phyloP scores from a whole-genome alignment of 1,140 invertebrate species.

The Thaumatotibia leucotreta region DNA sequence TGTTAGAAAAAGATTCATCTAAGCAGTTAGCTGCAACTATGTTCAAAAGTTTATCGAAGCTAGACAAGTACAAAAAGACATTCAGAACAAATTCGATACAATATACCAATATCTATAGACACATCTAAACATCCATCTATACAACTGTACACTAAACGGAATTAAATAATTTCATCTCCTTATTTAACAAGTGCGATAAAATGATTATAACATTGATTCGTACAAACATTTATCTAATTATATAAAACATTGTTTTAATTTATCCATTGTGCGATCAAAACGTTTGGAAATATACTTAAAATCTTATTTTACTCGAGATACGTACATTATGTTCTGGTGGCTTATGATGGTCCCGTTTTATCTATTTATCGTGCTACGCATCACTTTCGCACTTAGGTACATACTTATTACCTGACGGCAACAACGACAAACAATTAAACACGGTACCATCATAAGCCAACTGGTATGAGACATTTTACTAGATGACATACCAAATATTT shows the following conservation, averaged over 20 bases:
- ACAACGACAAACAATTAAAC: no score
- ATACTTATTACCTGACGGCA: no score
- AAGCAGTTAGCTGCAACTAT: not conserved
- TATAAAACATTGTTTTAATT: slow-evolving; percentile 5
- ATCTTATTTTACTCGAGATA: not conserved
- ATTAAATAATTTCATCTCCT: slow-evolving; percentile 23
- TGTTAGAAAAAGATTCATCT: not conserved
- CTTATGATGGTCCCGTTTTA: no score
- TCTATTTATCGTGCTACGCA: no score
- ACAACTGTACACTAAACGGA: slow-evolving; percentile 27
- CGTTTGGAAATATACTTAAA: not conserved
- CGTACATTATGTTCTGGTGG: no score
- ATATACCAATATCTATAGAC: not conserved
- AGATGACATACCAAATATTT: no score
- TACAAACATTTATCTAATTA: slow-evolving; percentile 43
- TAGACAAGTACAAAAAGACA: slow-evolving; percentile 7
- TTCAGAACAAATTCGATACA: not conserved
- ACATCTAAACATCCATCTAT: not conserved
- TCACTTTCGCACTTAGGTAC: no score
- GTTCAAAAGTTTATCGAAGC: not conserved
- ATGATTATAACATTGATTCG: slow-evolving; percentile 31
- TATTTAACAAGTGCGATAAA: slow-evolving; percentile 31
- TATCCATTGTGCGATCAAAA: not conserved
- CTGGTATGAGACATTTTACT: no score
- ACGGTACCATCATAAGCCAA: no score